These are phyloP conservation scores for Bovichtus variegatus DNA, from an alignment of 2,797 vertebrate genomes.

Conservation along the genomic window DNA sequence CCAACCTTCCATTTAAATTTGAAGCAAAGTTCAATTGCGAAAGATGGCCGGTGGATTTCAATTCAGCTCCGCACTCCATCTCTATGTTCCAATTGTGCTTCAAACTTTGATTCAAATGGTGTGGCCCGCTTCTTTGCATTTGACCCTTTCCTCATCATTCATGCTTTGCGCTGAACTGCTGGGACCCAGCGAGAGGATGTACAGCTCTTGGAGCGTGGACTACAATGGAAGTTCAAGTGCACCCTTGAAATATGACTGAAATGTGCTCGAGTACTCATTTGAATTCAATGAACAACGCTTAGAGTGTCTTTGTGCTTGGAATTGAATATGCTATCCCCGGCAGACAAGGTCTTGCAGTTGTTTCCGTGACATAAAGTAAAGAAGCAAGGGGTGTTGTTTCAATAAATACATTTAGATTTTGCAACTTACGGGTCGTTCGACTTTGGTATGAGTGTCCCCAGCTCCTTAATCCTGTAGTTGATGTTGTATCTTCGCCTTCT, in stretches of 20 bases:
- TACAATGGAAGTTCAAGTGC: conserved; percentile 75
- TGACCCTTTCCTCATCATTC: conserved; percentile 77
- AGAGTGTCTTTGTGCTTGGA: conserved; percentile 65
- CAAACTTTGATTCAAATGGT: conserved; percentile 80
- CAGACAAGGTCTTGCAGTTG: conserved; percentile 39
- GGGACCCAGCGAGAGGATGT: conserved; percentile 55
- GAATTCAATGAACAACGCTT: conserved; percentile 68
- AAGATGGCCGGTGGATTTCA: conserved; percentile 72
- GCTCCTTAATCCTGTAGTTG: conserved; percentile 99
- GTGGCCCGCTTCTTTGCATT: conserved; percentile 72
- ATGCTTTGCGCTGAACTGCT: conserved; percentile 70
- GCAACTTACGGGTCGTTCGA: conserved; percentile 98
- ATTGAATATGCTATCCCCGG: conserved; percentile 48
- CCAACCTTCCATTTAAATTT: conserved; percentile 84
- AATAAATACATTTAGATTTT: conserved; percentile 34
- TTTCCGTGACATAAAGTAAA: conserved; percentile 30
- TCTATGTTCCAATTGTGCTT: conserved; percentile 68
- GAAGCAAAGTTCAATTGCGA: conserved; percentile 84
- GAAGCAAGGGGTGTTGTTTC: conserved; percentile 32
- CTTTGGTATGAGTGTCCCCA: conserved; percentile 98
- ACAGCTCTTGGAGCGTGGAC: conserved; percentile 60
- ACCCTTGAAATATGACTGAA: conserved; percentile 76
- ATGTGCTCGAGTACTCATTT: conserved; percentile 72
- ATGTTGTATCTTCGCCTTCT: conserved; percentile 98
- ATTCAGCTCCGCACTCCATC: conserved; percentile 59